Base-by-base conservation (phyloP, 2,113 vertebrate species). In the Podarcis cretensis region DNA sequence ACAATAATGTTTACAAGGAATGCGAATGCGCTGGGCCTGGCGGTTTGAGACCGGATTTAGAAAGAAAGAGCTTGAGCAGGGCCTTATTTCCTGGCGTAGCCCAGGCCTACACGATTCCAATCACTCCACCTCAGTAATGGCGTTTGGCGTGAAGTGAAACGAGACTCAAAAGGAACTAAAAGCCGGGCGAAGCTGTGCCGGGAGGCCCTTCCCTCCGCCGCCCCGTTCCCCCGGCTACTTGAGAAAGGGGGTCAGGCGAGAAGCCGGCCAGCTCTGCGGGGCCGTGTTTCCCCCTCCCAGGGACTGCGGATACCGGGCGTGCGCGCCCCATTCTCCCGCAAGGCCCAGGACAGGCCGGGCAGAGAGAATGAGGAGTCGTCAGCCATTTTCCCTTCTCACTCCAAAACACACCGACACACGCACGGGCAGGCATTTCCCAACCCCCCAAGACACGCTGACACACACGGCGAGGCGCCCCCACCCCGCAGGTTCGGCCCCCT, bases 121-220 rank as follows among this genome's bases (percentile, higher is more conserved):
- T 96, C 97, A 96, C 97, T 97, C 97, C 97, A 96, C 97, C 97
- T 98, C 97, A 97, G 96, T 96, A 98, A 98, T 98, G 97, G 97
- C 97, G 97, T 96, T 98, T 90, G 90, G 96, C 95, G 94, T 94
- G 94, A 96, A 96, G 90, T 93, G 94, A 95, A 96, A 93, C 69
- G 74, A 95, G 89, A 66, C 2, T 57, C 93, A 7, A 81, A 27
- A 69, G 82, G 92, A 83, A 84, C 77, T 73, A 87, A 68, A 81
- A 25, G 92, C 91, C 57, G 91, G 89, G 91, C 2, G 90, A 80
- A 75, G 87, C 84, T 30, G 74, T 57, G 80, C 82, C 1, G 63
- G 85, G 43, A 77, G 71, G 75, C 82, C 1, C 37, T 80, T 21
- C 83, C 81, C 75, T 82, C 35, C 84, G 59, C 71, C 14, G 21